Base-by-base conservation (phyloP, 2,888 invertebrate species). In the Hesperia comma region DNA sequence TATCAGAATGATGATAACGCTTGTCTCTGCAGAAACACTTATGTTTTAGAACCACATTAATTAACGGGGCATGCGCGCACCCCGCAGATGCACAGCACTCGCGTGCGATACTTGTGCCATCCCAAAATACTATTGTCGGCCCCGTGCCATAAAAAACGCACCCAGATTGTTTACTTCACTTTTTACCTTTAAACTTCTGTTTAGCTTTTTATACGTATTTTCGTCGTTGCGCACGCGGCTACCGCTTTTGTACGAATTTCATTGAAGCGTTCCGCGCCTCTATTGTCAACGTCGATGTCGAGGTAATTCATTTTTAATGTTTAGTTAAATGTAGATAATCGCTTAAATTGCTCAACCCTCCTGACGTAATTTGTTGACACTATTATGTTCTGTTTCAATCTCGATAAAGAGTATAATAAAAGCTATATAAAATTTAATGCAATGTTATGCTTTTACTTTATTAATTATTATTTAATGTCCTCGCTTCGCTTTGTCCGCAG, bases 111-210 rank as follows among this genome's bases (percentile, higher is more conserved):
- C 86, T 84, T 81, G 82, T 75, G 82, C 82, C 88, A 84, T 90
- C 90, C 90, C 75, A 81, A 81, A 81, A 80, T 81, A 79, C 79
- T 77, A 84, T 84, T 84, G 85, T 85, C 79, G 81, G 76, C 72
- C 72, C 74, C 76, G 70, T 75, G 61, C 71, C 75, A 83, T 79
- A 90, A 90, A 91, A 92, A 90, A 86, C 82, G 75, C 82, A 77
- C 80, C 81, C 88, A 84, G 86, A 88, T 90, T 92, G 90, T 92
- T 92, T 92, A 92, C 91, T 87, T 88, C 91, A 89, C 86, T 89
- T 92, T 92, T 90, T 90, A 90, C 83, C 82, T 91, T 92, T 78
- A 82, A 87, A 87, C 85, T 86, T 81, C 84, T 86, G 85, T 87
- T 86, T 80, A 79, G 78, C 79, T 87, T 90, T 90, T 89, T 90